Conservation (phyloP, 2,888 invertebrate species). For the Embidobia sp. region DNA sequence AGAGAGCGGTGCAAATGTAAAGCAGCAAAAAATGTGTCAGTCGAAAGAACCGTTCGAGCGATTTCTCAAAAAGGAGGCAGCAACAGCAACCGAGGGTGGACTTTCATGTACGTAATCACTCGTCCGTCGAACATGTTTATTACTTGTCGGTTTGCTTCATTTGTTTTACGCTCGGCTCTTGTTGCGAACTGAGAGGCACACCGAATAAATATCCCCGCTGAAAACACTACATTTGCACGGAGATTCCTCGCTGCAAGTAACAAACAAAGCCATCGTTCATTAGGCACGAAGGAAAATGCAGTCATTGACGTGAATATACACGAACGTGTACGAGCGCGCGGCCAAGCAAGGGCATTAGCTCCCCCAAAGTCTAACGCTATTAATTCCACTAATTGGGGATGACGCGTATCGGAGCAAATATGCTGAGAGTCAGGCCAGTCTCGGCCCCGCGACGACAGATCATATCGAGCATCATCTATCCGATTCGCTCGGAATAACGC, state of each 20-base stretch:
- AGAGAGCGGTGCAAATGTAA: conserved; percentile 11
- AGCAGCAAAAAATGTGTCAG: conserved; percentile 44
- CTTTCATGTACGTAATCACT: conserved; percentile 25
- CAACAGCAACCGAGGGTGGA: conserved; percentile 41
- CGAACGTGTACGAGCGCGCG: conserved; percentile 62
- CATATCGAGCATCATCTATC: conserved; percentile 36
- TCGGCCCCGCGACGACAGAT: conserved; percentile 22
- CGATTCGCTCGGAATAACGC: conserved; percentile 38
- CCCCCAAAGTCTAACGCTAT: conserved; percentile 77
- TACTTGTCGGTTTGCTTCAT: conserved; percentile 54
- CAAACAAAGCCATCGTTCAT: conserved; percentile 73
- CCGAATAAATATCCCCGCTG: conserved; percentile 52
- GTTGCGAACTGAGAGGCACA: conserved; percentile 41
- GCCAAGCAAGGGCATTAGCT: conserved; percentile 74
- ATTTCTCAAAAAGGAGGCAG: conserved; percentile 46
- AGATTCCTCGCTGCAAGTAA: conserved; percentile 52
- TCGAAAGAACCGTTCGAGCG: conserved; percentile 24
- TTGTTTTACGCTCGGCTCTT: conserved; percentile 40
- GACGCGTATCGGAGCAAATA: conserved; percentile 78
- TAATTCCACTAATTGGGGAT: conserved; percentile 81
- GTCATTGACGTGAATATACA: conserved; percentile 74
- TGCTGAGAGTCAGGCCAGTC: conserved; percentile 67
- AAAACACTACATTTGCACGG: conserved; percentile 50
- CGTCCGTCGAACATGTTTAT: conserved; percentile 45
- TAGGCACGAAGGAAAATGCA: conserved; percentile 77